Percentiles rank a stretch among this genome's conserved stretches.
These are phyloP conservation scores for Automeris io DNA, from an alignment of 2,888 invertebrate genomes.

Conservation along the genomic window DNA sequence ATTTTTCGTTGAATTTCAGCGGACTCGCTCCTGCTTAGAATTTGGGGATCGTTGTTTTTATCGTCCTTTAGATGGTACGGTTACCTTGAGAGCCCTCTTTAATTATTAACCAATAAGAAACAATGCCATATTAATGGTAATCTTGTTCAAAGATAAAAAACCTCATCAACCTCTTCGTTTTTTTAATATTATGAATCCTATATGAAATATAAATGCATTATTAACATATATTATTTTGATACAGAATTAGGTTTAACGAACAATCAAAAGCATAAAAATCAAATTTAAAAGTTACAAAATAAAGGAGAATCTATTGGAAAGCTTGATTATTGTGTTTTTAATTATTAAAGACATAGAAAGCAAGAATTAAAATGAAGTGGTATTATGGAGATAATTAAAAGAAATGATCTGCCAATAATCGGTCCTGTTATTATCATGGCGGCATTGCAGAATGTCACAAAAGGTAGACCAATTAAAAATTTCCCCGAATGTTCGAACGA, in stretches of 20 bases:
- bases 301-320: no score
- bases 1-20: slow-evolving; percentile 66
- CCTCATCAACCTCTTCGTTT: slow-evolving; percentile 1
- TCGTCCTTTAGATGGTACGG: slow-evolving; percentile 52
- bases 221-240: no score
- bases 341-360: neutral
- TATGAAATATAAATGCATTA: neutral
- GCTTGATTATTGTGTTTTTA: no score
- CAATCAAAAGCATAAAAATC: no score
- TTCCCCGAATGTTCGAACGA: slow-evolving; percentile 70
- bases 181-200: neutral
- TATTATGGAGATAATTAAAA: slow-evolving; percentile 56
- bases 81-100: slow-evolving; percentile 67
- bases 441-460: slow-evolving; percentile 69
- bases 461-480: slow-evolving; percentile 74
- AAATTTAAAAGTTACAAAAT: no score
- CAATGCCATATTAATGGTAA: slow-evolving; percentile 47
- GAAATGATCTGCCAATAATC: slow-evolving; percentile 68
- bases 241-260: no score
- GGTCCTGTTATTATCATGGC: slow-evolving; percentile 65
- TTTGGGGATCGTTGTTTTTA: slow-evolving; percentile 69
- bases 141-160: slow-evolving; percentile 27
- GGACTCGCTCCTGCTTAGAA: slow-evolving; percentile 62
- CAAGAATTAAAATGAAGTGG: neutral
- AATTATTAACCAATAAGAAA: slow-evolving; percentile 70